Evolutionary conservation across 2,113 vertebrate genomes (phyloP).

Genomic region (Antidorcas marsupialis): DNA sequence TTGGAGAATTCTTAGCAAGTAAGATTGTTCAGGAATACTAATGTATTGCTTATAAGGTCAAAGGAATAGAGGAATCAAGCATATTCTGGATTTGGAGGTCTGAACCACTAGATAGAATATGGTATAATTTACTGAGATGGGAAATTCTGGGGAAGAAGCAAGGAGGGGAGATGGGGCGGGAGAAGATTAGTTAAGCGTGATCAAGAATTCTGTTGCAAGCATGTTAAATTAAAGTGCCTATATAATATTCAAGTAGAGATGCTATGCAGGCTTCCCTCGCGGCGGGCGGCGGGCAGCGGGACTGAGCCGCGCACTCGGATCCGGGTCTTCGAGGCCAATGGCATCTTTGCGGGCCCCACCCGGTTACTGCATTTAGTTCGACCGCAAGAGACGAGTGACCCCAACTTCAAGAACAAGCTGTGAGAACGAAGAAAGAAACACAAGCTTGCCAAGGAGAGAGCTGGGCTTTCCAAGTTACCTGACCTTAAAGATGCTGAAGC

Average conservation of each 20-base stretch:
- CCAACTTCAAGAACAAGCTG: no score
- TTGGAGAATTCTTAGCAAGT: neutral
- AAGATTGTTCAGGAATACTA: neutral
- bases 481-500: no score
- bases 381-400: no score
- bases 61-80: neutral
- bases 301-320: rapidly evolving
- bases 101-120: neutral
- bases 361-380: no score
- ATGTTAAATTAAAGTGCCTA: neutral
- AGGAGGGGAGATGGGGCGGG: rapidly evolving
- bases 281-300: neutral
- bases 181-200: neutral
- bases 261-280: neutral
- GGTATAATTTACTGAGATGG: neutral
- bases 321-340: neutral
- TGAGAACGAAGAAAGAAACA: no score
- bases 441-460: no score
- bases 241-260: neutral
- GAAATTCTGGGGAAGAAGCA: neutral
- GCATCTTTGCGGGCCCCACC: neutral
- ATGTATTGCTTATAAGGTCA: rapidly evolving
- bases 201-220: neutral
- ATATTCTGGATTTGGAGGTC: neutral
- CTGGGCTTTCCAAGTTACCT: no score